phyloP scores from a whole-genome alignment of 2,888 invertebrate species.

The Limnephilus auricula region DNA sequence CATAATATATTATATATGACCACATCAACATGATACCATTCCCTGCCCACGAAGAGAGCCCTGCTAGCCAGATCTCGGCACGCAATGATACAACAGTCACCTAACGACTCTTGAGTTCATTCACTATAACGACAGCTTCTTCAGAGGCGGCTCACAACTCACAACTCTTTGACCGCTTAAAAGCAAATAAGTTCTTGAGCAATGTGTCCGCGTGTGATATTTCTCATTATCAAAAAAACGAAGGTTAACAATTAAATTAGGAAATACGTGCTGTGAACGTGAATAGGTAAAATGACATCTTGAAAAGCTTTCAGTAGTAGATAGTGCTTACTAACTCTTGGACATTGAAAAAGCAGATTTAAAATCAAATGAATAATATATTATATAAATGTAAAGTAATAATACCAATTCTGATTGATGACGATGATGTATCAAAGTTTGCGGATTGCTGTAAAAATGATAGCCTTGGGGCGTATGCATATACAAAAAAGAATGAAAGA shows the following conservation, averaged over 20 bases:
- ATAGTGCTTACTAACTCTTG: too few relatives aligned
- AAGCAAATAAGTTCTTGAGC: background rate
- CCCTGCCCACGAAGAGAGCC: constrained; percentile 6
- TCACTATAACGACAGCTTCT: background rate
- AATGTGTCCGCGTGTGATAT: background rate
- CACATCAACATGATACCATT: background rate
- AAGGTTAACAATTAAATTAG: too few relatives aligned
- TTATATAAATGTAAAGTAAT: too few relatives aligned
- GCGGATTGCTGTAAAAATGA: too few relatives aligned
- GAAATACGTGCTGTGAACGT: too few relatives aligned
- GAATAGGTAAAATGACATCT: too few relatives aligned
- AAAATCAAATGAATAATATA: too few relatives aligned
- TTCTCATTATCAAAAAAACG: background rate
- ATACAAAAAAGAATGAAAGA: too few relatives aligned
- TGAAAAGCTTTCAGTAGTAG: background rate
- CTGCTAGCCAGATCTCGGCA: background rate
- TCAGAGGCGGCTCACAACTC: background rate
- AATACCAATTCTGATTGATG: too few relatives aligned
- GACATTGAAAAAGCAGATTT: too few relatives aligned
- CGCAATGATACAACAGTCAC: background rate
- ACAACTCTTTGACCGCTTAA: background rate
- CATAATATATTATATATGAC: background rate
- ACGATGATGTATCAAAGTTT: too few relatives aligned
- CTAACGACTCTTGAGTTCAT: background rate
- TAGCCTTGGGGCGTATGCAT: too few relatives aligned